These are phyloP conservation scores for Ictalurus punctatus DNA, from an alignment of 2,113 vertebrate species.

Conservation along the genomic window DNA sequence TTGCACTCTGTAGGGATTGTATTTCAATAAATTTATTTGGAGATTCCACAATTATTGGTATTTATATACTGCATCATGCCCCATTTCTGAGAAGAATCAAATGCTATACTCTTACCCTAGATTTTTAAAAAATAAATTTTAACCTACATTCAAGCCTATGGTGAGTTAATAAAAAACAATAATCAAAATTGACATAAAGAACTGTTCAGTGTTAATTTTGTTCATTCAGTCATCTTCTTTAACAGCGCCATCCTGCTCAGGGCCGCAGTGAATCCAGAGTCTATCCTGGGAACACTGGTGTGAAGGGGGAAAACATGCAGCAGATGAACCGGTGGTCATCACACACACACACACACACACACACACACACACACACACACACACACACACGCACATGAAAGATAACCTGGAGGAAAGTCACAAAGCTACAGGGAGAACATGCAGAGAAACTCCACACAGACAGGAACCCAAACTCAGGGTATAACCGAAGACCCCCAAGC, in stretches of 20 bases:
- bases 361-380: background rate
- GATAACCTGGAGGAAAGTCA: background rate
- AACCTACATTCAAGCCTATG: background rate
- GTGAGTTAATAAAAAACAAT: background rate
- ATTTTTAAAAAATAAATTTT: background rate
- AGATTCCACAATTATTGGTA: background rate
- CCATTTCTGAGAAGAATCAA: background rate
- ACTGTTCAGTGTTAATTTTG: background rate
- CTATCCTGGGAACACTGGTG: background rate
- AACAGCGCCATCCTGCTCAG: background rate
- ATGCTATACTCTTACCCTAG: background rate
- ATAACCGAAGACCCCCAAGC: no score
- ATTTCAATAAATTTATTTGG: constrained; percentile 42
- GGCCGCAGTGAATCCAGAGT: background rate
- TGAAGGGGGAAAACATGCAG: background rate
- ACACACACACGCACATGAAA: background rate
- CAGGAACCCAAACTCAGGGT: background rate
- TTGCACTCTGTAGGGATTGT: constrained; percentile 37
- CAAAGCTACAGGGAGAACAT: background rate
- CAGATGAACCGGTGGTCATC: background rate
- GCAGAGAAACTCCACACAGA: background rate
- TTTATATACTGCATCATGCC: background rate
- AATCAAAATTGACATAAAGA: constrained; percentile 49
- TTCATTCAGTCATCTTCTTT: background rate
- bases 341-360: background rate